These are phyloP conservation scores for Malthinus seriepunctatus DNA, from an alignment of 2,888 invertebrate genomes.

Conservation along the genomic window DNA sequence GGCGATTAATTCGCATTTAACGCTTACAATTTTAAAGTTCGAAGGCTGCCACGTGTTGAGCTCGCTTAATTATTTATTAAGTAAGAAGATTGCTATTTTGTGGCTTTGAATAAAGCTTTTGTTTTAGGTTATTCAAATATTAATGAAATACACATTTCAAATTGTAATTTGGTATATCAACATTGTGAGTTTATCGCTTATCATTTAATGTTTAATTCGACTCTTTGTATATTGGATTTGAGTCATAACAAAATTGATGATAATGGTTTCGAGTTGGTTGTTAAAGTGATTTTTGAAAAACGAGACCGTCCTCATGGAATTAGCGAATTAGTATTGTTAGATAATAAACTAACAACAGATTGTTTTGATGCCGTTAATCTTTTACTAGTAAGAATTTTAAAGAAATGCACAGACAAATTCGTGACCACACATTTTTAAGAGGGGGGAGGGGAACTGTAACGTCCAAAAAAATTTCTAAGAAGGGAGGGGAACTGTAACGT, in stretches of 20 bases:
- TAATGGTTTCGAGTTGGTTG: neutral
- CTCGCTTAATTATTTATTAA: neutral
- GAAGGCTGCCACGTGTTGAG: neutral
- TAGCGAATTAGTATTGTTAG: neutral
- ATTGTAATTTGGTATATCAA: neutral
- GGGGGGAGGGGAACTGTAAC: no score
- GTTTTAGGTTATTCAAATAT: neutral
- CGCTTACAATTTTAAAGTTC: no score
- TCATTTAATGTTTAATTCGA: neutral
- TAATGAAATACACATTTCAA: neutral
- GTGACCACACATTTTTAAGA: neutral
- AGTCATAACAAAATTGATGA: conserved; percentile 4
- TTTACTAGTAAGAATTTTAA: conserved; percentile 1
- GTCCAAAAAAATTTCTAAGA: no score
- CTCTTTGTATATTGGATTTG: neutral
- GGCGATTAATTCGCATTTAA: no score
- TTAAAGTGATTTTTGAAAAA: neutral
- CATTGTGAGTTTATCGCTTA: neutral
- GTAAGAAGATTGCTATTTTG: neutral
- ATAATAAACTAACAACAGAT: neutral
- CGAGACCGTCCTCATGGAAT: neutral
- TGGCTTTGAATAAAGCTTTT: neutral
- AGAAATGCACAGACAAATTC: no score
- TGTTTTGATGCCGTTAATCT: neutral
- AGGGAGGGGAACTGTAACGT: no score